Evolutionary conservation across 2,888 invertebrate species (phyloP).

Genomic region (Griposia aprilina): DNA sequence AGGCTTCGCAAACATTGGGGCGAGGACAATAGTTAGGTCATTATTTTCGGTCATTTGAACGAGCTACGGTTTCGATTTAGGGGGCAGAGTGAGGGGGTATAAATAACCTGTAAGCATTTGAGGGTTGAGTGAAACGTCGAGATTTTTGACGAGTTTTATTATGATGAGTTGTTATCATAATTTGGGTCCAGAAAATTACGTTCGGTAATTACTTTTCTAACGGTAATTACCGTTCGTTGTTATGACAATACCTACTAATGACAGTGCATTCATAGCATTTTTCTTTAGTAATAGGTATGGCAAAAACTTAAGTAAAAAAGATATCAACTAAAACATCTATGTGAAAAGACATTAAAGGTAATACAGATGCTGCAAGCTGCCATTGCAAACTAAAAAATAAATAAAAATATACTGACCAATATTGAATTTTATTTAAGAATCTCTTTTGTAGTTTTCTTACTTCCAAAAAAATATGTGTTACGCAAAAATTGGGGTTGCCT

Average conservation of each 20-base stretch:
- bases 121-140: conserved; percentile 77
- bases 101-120: conserved; percentile 83
- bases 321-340: not conserved
- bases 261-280: not conserved
- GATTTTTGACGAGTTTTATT: conserved; percentile 70
- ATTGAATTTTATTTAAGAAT: not conserved
- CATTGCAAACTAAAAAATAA: not conserved
- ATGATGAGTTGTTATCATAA: conserved; percentile 60
- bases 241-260: not conserved
- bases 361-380: too few relatives aligned
- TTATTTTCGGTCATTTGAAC: conserved; percentile 89
- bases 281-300: not conserved
- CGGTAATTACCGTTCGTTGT: not conserved
- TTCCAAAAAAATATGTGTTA: not conserved
- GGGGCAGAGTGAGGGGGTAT: conserved; percentile 76
- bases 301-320: not conserved
- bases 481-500: not conserved
- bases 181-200: conserved; percentile 62
- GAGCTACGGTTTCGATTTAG: conserved; percentile 78
- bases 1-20: conserved; percentile 86
- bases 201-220: conserved; percentile 32
- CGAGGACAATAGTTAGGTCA: conserved; percentile 89
- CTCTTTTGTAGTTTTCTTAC: not conserved
- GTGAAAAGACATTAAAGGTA: not conserved
- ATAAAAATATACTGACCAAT: too few relatives aligned